phyloP scores from a whole-genome alignment of 2,113 vertebrate genomes.

The Sula dactylatra region DNA sequence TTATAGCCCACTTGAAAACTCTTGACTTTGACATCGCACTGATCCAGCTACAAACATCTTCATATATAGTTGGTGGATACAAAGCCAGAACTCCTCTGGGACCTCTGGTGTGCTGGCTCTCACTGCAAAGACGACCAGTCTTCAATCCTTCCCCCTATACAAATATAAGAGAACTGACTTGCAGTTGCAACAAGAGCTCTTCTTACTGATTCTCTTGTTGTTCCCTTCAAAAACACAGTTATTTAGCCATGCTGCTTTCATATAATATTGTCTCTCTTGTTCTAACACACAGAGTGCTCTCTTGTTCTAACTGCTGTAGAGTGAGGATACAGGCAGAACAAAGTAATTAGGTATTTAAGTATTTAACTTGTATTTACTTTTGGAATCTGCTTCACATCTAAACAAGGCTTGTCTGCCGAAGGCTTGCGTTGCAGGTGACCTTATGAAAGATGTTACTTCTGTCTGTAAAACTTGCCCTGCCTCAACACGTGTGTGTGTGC shows the following conservation, averaged over 20 bases:
- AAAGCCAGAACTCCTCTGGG: background rate
- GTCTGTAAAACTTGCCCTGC: background rate
- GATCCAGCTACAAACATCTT: background rate
- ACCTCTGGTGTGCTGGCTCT: background rate
- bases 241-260: background rate
- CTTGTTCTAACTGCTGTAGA: background rate
- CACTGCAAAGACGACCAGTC: background rate
- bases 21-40: background rate
- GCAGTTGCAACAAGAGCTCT: background rate
- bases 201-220: background rate
- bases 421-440: background rate
- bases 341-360: background rate
- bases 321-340: background rate
- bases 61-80: background rate
- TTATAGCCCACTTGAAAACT: constrained; percentile 3
- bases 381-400: background rate
- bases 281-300: background rate
- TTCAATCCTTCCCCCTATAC: background rate
- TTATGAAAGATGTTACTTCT: background rate
- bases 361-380: background rate
- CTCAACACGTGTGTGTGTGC: accelerated
- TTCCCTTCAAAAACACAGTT: background rate
- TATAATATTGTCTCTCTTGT: background rate
- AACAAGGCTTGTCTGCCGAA: background rate
- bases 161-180: background rate